Percentiles rank a stretch among this genome's conserved stretches.
phyloP scores from a whole-genome alignment of 2,888 invertebrate species.

The Erebia epiphron region DNA sequence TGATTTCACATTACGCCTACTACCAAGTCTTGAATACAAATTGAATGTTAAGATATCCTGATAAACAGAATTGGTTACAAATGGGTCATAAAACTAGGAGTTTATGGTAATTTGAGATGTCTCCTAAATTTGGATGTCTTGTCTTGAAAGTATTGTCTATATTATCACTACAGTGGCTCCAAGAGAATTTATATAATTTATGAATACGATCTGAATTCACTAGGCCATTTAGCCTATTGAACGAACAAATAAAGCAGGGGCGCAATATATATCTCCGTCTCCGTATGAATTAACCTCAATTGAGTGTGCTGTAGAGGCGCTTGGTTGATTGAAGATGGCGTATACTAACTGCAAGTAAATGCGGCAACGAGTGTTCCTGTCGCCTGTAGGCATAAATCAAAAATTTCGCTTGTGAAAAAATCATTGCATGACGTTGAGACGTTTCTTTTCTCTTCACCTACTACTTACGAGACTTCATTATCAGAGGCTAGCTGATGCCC shows the following conservation, averaged over 20 bases:
- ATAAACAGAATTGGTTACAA: slow-evolving; percentile 4
- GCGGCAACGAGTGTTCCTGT: slow-evolving; percentile 42
- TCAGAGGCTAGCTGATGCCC: no score
- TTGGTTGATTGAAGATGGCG: slow-evolving; percentile 78
- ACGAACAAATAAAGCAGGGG: slow-evolving; percentile 77
- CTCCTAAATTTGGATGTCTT: slow-evolving; percentile 13
- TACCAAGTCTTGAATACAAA: slow-evolving; percentile 11
- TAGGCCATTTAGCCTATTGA: slow-evolving; percentile 74
- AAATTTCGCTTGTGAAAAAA: slow-evolving; percentile 22
- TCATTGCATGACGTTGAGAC: background rate
- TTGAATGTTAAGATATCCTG: slow-evolving; percentile 9
- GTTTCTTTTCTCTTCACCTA: no score
- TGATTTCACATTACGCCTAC: slow-evolving; percentile 1
- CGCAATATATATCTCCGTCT: slow-evolving; percentile 78
- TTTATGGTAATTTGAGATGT: slow-evolving; percentile 7
- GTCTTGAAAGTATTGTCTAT: slow-evolving; percentile 23
- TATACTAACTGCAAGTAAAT: slow-evolving; percentile 62
- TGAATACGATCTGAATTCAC: slow-evolving; percentile 48
- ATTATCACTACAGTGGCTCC: background rate
- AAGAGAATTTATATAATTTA: slow-evolving; percentile 37
- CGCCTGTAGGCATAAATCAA: slow-evolving; percentile 54
- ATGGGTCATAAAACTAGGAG: slow-evolving; percentile 14
- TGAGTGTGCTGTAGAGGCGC: slow-evolving; percentile 77
- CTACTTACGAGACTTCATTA: no score
- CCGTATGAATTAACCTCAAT: slow-evolving; percentile 81